A percentile compares a stretch with the other conserved stretches of the same genome.
Evolutionary conservation across 2,888 invertebrate species (phyloP).

Genomic region (Osmoderma eremita): DNA sequence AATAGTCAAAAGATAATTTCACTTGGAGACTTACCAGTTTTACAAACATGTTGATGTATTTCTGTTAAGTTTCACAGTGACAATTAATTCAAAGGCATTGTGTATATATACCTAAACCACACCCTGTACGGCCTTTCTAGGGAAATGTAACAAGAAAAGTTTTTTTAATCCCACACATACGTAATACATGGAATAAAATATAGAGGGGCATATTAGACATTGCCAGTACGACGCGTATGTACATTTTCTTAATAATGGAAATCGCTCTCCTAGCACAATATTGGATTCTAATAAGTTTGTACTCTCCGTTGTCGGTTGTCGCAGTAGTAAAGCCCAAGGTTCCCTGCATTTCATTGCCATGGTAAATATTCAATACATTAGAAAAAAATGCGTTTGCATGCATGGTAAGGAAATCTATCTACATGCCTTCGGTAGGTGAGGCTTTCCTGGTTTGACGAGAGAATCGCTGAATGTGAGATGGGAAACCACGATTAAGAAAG

Average conservation of each 20-base stretch:
- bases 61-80: constrained; percentile 57
- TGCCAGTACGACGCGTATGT: constrained; percentile 11
- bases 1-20: constrained; percentile 25
- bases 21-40: constrained; percentile 60
- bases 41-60: constrained; percentile 61
- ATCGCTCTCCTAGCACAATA: constrained; percentile 44
- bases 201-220: constrained; percentile 44
- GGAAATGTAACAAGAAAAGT: constrained; percentile 60
- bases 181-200: constrained; percentile 47
- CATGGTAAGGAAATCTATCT: constrained; percentile 50
- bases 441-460: constrained; percentile 56
- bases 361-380: constrained; percentile 60
- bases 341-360: constrained; percentile 61
- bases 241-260: constrained; percentile 39
- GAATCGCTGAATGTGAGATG: constrained; percentile 34
- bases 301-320: constrained; percentile 47
- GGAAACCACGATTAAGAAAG: constrained; percentile 27
- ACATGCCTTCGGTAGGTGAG: constrained; percentile 62
- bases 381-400: constrained; percentile 51
- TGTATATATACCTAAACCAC: constrained; percentile 60
- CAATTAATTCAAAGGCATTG: constrained; percentile 56
- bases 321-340: constrained; percentile 61
- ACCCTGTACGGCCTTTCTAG: constrained; percentile 58
- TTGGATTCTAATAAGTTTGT: constrained; percentile 47
- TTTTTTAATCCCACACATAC: constrained; percentile 59